phyloP scores from a whole-genome alignment of 35 echinoderm and acorn worm genomes.

The Strongylocentrotus purpuratus region DNA sequence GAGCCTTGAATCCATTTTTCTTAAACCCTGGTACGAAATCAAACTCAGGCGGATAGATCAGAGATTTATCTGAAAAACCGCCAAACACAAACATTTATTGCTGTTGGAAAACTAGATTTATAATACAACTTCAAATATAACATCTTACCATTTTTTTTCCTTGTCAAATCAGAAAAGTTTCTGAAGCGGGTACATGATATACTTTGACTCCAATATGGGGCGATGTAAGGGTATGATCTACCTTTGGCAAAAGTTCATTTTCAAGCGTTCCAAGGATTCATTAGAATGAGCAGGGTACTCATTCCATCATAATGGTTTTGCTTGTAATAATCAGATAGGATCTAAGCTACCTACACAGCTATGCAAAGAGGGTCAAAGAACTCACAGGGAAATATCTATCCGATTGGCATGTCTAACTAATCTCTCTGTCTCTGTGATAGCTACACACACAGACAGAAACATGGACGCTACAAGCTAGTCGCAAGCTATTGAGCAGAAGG shows the following conservation, averaged over 20 bases:
- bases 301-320: neutral
- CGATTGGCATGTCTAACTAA: neutral
- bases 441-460: neutral
- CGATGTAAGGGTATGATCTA: neutral
- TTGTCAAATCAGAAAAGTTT: neutral
- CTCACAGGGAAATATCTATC: neutral
- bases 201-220: neutral
- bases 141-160: neutral
- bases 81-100: neutral
- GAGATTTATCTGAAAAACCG: neutral
- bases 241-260: neutral
- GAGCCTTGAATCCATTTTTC: no score
- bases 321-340: neutral
- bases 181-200: neutral
- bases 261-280: neutral
- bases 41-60: neutral
- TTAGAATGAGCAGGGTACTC: neutral
- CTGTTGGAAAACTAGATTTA: neutral
- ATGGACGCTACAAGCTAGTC: neutral
- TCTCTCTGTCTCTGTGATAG: neutral
- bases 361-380: neutral
- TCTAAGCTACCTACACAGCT: neutral
- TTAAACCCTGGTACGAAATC: no score
- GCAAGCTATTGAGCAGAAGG: neutral
- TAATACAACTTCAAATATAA: neutral